These are phyloP conservation scores for Anticlea derivata DNA, from an alignment of 2,888 invertebrate species.

Conservation along the genomic window DNA sequence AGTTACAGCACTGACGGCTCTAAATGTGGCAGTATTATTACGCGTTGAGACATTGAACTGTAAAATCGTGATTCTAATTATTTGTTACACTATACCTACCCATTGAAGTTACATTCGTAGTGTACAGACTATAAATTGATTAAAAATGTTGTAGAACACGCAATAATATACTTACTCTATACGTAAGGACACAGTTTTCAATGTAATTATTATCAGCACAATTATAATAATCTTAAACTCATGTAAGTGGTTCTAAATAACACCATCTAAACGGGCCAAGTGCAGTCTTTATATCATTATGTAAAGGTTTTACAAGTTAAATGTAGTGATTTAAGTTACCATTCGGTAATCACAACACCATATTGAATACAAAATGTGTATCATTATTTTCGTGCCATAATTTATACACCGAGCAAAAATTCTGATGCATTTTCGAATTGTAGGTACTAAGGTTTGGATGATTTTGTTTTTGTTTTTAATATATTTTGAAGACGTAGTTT, in stretches of 20 bases:
- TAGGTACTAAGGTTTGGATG: conserved; percentile 29
- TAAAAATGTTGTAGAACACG: conserved; percentile 14
- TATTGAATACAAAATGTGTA: conserved; percentile 10
- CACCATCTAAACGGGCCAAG: conserved; percentile 14
- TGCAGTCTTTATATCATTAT: background rate
- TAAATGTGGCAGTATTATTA: no score
- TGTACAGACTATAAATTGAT: conserved; percentile 16
- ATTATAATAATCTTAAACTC: conserved; percentile 60
- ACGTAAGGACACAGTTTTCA: conserved; percentile 60
- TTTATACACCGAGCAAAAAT: conserved; percentile 11
- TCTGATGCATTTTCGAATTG: conserved; percentile 18
- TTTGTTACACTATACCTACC: no score
- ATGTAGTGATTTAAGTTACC: conserved; percentile 23
- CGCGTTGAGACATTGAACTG: no score
- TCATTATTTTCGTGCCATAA: conserved; percentile 33
- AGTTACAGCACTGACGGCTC: no score
- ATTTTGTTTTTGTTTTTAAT: conserved; percentile 47
- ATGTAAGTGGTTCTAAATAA: conserved; percentile 41
- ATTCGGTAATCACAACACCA: conserved; percentile 21
- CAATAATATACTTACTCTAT: conserved; percentile 45
- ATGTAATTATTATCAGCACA: conserved; percentile 80
- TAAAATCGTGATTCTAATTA: no score
- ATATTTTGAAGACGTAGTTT: conserved; percentile 40
- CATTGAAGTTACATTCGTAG: conserved; percentile 6
- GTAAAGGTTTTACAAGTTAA: conserved; percentile 10